Conservation (phyloP, 2,888 invertebrate genomes). For the Drosophila melanosoma region DNA sequence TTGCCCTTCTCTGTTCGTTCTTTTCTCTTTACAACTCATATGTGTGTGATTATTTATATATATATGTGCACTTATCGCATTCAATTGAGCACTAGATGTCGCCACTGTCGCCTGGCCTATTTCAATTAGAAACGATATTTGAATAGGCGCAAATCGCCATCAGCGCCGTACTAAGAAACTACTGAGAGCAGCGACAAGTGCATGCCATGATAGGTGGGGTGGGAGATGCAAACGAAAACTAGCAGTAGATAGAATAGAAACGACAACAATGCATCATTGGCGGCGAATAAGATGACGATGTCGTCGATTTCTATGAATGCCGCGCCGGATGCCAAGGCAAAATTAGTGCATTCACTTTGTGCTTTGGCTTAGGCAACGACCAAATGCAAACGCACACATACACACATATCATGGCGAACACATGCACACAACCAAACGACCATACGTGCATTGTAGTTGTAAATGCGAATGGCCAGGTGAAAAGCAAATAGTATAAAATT, state of each 20-base stretch:
- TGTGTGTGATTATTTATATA: neutral
- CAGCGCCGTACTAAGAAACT: slow-evolving; percentile 29
- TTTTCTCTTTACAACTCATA: slow-evolving; percentile 31
- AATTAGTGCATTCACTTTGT: slow-evolving; percentile 83
- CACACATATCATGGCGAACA: slow-evolving; percentile 8
- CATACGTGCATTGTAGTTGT: slow-evolving; percentile 37
- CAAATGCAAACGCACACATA: slow-evolving; percentile 35
- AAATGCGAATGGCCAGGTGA: slow-evolving; percentile 57
- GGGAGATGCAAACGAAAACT: slow-evolving; percentile 25
- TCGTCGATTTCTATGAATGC: slow-evolving; percentile 67
- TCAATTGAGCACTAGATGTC: slow-evolving; percentile 40
- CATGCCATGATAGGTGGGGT: slow-evolving; percentile 13
- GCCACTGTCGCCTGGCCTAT: slow-evolving; percentile 29
- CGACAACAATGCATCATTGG: slow-evolving; percentile 18
- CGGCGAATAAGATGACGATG: slow-evolving; percentile 40
- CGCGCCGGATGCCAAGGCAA: slow-evolving; percentile 82
- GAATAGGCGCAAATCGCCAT: slow-evolving; percentile 50
- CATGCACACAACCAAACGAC: slow-evolving; percentile 6
- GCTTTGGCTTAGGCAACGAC: slow-evolving; percentile 62
- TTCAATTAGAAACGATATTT: slow-evolving; percentile 72
- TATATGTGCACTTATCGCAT: slow-evolving; percentile 14
- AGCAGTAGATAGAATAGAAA: slow-evolving; percentile 59
- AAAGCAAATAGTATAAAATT: slow-evolving; percentile 47
- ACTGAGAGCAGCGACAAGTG: slow-evolving; percentile 42
- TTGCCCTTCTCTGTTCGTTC: slow-evolving; percentile 8